Evolutionary conservation across 2,888 invertebrate species (phyloP).

Genomic region (Sarcophaga caerulescens): DNA sequence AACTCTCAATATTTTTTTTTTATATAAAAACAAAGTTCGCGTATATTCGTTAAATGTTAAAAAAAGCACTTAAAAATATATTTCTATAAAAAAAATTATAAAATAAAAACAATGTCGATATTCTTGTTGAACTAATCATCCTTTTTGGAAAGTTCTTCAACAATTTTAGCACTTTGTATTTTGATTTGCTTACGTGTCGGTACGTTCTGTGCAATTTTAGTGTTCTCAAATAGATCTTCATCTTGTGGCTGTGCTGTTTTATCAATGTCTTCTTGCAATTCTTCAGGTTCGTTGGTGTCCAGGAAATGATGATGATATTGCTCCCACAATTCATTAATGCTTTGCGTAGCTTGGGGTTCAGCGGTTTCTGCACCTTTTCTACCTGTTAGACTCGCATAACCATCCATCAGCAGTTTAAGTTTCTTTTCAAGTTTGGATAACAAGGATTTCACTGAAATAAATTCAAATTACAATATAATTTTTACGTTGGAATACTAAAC

Average conservation of each 20-base stretch:
- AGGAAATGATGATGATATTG: slow-evolving; percentile 75
- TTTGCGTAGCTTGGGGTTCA: slow-evolving; percentile 57
- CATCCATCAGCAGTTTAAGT: slow-evolving; percentile 73
- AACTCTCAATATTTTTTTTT: too few species aligned
- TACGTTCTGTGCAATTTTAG: slow-evolving; percentile 73
- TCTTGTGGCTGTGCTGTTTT: slow-evolving; percentile 46
- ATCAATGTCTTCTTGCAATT: slow-evolving; percentile 66
- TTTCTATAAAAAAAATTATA: slow-evolving; percentile 8
- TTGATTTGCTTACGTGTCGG: slow-evolving; percentile 79
- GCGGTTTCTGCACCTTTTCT: slow-evolving; percentile 42
- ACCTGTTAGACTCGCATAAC: slow-evolving; percentile 67
- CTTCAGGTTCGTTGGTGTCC: slow-evolving; percentile 68
- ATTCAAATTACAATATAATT: background rate
- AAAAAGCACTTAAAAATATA: too few species aligned
- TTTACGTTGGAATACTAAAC: background rate
- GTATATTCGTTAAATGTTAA: too few species aligned
- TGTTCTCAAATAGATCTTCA: slow-evolving; percentile 71
- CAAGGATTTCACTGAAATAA: slow-evolving; percentile 73
- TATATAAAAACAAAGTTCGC: too few species aligned
- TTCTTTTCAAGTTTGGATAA: slow-evolving; percentile 75
- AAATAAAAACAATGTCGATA: background rate
- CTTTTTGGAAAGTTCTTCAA: slow-evolving; percentile 78
- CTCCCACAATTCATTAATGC: slow-evolving; percentile 58
- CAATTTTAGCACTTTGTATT: slow-evolving; percentile 76
- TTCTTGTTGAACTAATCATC: slow-evolving; percentile 71